These are phyloP conservation scores for Fratercula arctica DNA, from an alignment of 2,797 vertebrate genomes.

Conservation along the genomic window DNA sequence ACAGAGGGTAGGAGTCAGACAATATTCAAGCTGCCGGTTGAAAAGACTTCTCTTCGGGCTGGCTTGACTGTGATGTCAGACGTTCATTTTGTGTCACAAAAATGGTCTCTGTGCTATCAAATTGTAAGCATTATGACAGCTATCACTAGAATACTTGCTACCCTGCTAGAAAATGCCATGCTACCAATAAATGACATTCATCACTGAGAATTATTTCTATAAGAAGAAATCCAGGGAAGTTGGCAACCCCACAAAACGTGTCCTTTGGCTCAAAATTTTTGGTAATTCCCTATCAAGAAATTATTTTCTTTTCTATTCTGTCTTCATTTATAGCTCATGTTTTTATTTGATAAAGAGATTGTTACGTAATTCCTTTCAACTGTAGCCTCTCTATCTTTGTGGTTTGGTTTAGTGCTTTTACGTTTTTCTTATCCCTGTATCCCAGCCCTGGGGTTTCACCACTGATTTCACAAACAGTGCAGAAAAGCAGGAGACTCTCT, in stretches of 20 bases:
- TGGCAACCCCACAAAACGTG: not conserved
- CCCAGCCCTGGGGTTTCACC: not conserved
- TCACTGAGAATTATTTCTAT: not conserved
- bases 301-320: not conserved
- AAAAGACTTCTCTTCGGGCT: not conserved
- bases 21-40: not conserved
- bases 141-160: not conserved
- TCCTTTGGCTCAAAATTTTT: not conserved
- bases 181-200: not conserved
- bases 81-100: not conserved
- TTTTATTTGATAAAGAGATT: not conserved
- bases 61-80: not conserved
- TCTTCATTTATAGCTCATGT: not conserved
- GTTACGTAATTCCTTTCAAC: not conserved
- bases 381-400: not conserved
- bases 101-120: not conserved
- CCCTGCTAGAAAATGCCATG: not conserved
- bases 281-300: not conserved
- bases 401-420: not conserved
- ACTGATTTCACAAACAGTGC: not conserved
- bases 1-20: not conserved
- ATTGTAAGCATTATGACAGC: not conserved
- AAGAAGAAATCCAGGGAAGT: not conserved
- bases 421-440: not conserved
- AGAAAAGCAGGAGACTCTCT: not conserved